These are phyloP conservation scores for Neotoma lepida DNA, from an alignment of 2,113 vertebrate species.

Conservation along the genomic window DNA sequence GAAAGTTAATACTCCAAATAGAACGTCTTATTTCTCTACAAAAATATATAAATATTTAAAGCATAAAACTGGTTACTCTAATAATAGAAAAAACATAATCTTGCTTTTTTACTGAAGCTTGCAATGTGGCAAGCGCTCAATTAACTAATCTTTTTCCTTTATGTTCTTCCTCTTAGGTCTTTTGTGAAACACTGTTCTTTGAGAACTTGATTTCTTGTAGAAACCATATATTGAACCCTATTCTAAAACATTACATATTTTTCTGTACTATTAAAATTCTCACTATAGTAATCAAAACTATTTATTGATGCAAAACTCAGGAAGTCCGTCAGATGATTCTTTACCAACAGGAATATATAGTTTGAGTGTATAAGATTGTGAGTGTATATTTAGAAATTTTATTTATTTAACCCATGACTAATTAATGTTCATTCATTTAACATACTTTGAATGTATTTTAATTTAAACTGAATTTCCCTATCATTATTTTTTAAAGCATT, in stretches of 20 bases:
- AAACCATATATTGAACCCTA: not conserved
- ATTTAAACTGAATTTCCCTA: not conserved
- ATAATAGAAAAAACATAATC: not conserved
- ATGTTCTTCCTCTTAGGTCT: not conserved
- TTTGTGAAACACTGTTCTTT: not conserved
- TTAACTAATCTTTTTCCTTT: not conserved
- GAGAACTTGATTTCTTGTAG: not conserved
- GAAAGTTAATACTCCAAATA: not conserved
- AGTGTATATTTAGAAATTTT: not conserved
- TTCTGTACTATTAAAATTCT: not conserved
- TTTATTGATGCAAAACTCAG: not conserved
- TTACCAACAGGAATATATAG: not conserved
- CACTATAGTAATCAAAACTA: not conserved
- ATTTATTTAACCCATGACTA: not conserved
- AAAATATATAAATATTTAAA: conserved; percentile 9
- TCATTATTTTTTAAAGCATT: not conserved
- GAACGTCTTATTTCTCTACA: conserved; percentile 33
- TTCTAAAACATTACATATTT: conserved; percentile 32
- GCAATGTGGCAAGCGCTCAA: not conserved
- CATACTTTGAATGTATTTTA: not conserved
- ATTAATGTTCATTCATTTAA: conserved; percentile 1
- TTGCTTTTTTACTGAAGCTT: not conserved
- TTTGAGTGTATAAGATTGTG: not conserved
- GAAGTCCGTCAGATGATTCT: not conserved
- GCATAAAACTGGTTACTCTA: not conserved